Conservation (phyloP, 2,888 invertebrate genomes). For the Epirrita christyi region DNA sequence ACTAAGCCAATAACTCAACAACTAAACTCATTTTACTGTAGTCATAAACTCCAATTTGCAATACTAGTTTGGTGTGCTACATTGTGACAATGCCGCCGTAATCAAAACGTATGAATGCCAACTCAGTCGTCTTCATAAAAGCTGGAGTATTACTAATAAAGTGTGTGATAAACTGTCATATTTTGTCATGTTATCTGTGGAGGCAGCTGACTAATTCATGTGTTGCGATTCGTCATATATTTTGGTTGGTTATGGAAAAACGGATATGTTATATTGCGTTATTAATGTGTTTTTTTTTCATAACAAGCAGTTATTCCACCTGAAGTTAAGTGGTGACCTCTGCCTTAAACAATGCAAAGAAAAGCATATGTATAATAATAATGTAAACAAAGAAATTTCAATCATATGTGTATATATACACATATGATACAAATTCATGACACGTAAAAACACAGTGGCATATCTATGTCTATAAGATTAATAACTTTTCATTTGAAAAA, state of each 20-base stretch:
- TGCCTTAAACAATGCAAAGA: too few species aligned
- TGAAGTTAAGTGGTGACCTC: too few species aligned
- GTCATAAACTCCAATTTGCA: conserved; percentile 14
- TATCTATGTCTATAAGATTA: too few species aligned
- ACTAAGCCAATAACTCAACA: background rate
- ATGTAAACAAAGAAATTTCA: too few species aligned
- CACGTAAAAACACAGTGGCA: too few species aligned
- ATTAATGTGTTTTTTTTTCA: background rate
- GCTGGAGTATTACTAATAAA: conserved; percentile 3
- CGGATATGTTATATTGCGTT: background rate
- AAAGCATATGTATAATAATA: too few species aligned
- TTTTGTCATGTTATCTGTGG: background rate
- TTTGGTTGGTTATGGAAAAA: background rate
- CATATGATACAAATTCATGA: too few species aligned
- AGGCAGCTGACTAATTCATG: background rate
- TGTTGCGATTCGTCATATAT: background rate
- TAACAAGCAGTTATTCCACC: too few species aligned
- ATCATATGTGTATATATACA: too few species aligned
- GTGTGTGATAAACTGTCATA: conserved; percentile 9
- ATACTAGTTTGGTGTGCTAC: conserved; percentile 9
- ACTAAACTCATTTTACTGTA: conserved; percentile 3
- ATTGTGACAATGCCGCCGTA: conserved; percentile 16
- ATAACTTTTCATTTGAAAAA: too few species aligned
- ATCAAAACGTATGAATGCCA: conserved; percentile 23
- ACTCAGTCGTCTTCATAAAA: conserved; percentile 12